These are phyloP conservation scores for Toxonevra muliebris DNA, from an alignment of 2,888 invertebrate species.

Conservation along the genomic window DNA sequence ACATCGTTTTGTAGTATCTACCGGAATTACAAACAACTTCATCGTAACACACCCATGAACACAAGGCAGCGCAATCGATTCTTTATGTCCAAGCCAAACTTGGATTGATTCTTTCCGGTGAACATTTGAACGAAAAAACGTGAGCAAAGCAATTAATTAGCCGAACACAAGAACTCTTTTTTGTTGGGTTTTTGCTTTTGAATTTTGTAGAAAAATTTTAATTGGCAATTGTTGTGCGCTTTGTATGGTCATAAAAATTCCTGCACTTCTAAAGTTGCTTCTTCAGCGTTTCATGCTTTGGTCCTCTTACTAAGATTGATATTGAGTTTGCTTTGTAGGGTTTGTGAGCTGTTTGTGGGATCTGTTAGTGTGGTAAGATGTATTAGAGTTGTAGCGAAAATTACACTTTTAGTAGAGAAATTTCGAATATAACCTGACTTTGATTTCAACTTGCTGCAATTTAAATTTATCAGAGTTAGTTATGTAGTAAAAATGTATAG, in stretches of 20 bases:
- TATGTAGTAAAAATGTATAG: no score
- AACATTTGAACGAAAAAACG: slow-evolving; percentile 51
- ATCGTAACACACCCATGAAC: slow-evolving; percentile 37
- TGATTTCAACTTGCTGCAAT: no score
- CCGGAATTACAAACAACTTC: slow-evolving; percentile 53
- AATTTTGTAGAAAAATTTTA: slow-evolving; percentile 55
- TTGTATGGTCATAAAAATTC: slow-evolving; percentile 57
- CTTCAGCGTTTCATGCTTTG: slow-evolving; percentile 24
- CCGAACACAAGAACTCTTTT: slow-evolving; percentile 55
- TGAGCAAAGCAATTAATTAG: slow-evolving; percentile 60
- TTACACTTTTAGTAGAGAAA: no score
- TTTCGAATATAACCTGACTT: no score
- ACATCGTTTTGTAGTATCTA: slow-evolving; percentile 49
- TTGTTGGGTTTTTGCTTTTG: slow-evolving; percentile 40
- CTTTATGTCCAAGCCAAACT: slow-evolving; percentile 31
- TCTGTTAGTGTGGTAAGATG: no score
- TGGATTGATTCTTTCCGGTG: slow-evolving; percentile 50
- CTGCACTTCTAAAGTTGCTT: slow-evolving; percentile 36
- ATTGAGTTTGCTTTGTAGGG: no score
- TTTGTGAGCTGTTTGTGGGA: no score
- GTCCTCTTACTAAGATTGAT: no score
- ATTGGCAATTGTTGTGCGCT: slow-evolving; percentile 60
- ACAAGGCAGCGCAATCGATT: slow-evolving; percentile 28
- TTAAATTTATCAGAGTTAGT: no score
- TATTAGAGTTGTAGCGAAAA: no score